Percentiles rank a stretch among this genome's conserved stretches.
Evolutionary conservation across 2,113 vertebrate genomes (phyloP).

Genomic region (Odocoileus virginianus): DNA sequence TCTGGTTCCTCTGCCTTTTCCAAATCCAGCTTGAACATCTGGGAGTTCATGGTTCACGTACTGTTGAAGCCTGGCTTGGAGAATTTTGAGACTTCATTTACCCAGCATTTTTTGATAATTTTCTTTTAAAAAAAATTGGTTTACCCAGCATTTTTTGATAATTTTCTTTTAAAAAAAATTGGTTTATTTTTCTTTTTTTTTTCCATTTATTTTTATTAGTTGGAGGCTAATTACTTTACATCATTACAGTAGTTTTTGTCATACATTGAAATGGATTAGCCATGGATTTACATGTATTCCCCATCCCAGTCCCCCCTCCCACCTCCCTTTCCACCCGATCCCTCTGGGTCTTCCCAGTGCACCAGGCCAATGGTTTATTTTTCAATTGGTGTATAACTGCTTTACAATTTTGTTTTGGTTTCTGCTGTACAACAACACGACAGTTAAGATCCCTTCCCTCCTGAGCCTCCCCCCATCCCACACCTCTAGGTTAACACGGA

Average conservation of each 20-base stretch:
- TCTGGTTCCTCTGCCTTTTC: background rate
- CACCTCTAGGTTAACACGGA: background rate
- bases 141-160: background rate
- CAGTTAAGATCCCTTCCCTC: background rate
- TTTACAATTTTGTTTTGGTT: background rate
- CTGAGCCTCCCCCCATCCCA: background rate
- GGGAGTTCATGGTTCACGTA: background rate
- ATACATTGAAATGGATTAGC: too few relatives aligned
- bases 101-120: background rate
- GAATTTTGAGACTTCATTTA: background rate
- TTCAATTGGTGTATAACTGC: background rate
- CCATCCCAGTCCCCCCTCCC: too few relatives aligned
- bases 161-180: background rate
- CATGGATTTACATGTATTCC: too few relatives aligned
- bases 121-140: background rate
- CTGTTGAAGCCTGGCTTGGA: background rate
- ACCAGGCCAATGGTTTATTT: background rate
- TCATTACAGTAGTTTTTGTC: too few relatives aligned
- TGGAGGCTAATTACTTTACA: too few relatives aligned
- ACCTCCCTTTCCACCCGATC: too few relatives aligned
- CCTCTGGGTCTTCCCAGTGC: too few relatives aligned
- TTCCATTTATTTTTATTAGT: too few relatives aligned
- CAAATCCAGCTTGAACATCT: background rate
- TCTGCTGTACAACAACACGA: background rate
- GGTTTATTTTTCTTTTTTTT: background rate